phyloP scores from a whole-genome alignment of 2,888 invertebrate species.

The Noctua janthe region DNA sequence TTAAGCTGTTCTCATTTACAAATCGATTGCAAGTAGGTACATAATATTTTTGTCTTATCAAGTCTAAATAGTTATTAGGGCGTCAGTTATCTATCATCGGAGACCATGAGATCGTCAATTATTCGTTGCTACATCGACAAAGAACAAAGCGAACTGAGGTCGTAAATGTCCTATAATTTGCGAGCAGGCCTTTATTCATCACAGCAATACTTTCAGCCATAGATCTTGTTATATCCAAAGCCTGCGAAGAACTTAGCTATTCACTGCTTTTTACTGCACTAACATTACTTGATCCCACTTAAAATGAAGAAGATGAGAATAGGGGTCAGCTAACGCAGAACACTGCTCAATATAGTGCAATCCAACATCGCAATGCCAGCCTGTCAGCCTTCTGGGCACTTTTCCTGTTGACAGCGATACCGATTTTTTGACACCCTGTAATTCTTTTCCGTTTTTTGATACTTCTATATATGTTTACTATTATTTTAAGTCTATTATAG shows the following conservation, averaged over 20 bases:
- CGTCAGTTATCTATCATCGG: neutral
- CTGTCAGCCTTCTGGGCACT: neutral
- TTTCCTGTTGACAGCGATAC: neutral
- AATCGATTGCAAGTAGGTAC: conserved; percentile 10
- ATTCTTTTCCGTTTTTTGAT: neutral
- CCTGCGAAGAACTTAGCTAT: neutral
- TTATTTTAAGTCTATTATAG: neutral
- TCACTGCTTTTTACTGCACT: neutral
- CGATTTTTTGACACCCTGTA: neutral
- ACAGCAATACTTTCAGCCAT: neutral
- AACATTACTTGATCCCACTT: neutral
- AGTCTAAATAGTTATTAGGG: neutral
- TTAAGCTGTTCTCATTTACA: neutral
- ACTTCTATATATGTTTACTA: neutral
- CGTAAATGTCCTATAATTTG: conserved; percentile 24
- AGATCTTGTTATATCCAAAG: neutral
- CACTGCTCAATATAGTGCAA: neutral
- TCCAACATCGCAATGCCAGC: neutral
- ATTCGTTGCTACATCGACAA: conserved; percentile 30
- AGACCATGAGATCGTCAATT: conserved; percentile 19
- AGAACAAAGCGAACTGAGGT: conserved; percentile 22
- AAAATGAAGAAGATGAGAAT: neutral
- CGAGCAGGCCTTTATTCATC: neutral
- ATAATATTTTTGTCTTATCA: conserved; percentile 15
- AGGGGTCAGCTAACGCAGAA: neutral